Percentiles rank a stretch among this genome's conserved stretches.
These are phyloP conservation scores for Thamnophis elegans DNA, from an alignment of 2,797 vertebrate genomes.

Conservation along the genomic window DNA sequence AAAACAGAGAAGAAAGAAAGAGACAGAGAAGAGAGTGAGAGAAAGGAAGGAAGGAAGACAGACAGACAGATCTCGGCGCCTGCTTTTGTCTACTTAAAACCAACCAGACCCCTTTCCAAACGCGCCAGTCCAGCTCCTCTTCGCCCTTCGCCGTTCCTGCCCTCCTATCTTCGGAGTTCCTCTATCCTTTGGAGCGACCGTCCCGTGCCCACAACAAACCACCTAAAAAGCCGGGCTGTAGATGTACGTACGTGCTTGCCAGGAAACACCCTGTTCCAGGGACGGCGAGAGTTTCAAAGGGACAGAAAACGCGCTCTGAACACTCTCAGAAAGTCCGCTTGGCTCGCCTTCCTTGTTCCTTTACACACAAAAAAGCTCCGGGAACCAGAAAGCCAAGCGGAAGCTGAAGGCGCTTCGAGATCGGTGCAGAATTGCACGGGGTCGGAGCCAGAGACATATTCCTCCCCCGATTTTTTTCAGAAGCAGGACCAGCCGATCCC, in stretches of 20 bases:
- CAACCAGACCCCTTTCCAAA: not conserved
- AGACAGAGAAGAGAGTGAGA: not conserved
- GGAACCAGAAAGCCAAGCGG: not conserved
- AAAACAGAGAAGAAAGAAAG: too few species aligned
- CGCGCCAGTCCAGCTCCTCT: not conserved
- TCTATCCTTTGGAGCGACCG: too few species aligned
- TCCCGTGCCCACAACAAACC: not conserved
- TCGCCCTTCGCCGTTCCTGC: not conserved
- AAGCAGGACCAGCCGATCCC: not conserved
- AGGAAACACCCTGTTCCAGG: not conserved
- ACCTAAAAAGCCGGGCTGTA: not conserved
- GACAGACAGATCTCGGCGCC: not conserved
- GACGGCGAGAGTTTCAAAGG: not conserved
- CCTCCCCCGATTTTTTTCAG: not conserved
- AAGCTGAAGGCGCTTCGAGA: not conserved
- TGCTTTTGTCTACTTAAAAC: not conserved
- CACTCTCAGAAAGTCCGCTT: not conserved
- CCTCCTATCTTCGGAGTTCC: not conserved
- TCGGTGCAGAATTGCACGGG: not conserved
- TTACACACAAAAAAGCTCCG: too few species aligned
- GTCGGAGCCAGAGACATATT: not conserved
- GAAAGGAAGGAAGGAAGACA: not conserved
- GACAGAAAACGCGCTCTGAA: not conserved
- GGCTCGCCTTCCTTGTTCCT: accelerated
- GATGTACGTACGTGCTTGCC: too few species aligned